A percentile compares a stretch with the other conserved stretches of the same genome.
Conservation (phyloP, 35 echinoderm and acorn worm genomes). For the Ophiothrix spiculata region DNA sequence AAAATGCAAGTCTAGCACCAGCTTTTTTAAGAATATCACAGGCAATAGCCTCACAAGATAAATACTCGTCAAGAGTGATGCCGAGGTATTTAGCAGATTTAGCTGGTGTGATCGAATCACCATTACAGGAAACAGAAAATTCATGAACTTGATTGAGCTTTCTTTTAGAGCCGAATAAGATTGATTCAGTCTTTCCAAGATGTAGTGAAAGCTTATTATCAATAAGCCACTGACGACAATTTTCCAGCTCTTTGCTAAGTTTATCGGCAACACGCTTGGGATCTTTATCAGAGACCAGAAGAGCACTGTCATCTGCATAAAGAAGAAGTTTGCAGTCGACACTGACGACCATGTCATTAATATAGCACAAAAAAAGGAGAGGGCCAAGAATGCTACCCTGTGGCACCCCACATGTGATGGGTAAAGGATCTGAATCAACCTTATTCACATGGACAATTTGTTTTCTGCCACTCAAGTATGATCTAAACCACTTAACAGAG, state of each 20-base stretch:
- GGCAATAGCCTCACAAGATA: neutral
- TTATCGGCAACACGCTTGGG: neutral
- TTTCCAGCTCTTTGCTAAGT: slow-evolving; percentile 5
- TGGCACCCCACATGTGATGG: slow-evolving; percentile 21
- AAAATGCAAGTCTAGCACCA: neutral
- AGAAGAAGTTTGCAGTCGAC: slow-evolving; percentile 23
- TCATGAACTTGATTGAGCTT: too few relatives aligned
- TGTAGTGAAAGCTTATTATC: slow-evolving; percentile 39
- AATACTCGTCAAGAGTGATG: neutral
- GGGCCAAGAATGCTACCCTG: too few relatives aligned
- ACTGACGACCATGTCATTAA: slow-evolving; percentile 28
- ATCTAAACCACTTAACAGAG: too few relatives aligned
- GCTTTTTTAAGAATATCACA: neutral
- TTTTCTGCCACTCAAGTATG: neutral
- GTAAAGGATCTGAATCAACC: slow-evolving; percentile 7
- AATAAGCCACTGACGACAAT: slow-evolving; percentile 23
- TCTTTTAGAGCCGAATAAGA: neutral
- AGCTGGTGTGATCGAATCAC: too few relatives aligned
- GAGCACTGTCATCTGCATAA: slow-evolving; percentile 25
- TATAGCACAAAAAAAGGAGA: slow-evolving; percentile 18
- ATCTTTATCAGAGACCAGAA: slow-evolving; percentile 8
- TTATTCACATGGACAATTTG: slow-evolving; percentile 17
- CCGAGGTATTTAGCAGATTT: neutral
- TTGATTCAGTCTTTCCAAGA: slow-evolving; percentile 1
- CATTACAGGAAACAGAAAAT: too few relatives aligned